Evolutionary conservation across 1,140 invertebrate species (phyloP).

Genomic region (Saccostrea glomerata): DNA sequence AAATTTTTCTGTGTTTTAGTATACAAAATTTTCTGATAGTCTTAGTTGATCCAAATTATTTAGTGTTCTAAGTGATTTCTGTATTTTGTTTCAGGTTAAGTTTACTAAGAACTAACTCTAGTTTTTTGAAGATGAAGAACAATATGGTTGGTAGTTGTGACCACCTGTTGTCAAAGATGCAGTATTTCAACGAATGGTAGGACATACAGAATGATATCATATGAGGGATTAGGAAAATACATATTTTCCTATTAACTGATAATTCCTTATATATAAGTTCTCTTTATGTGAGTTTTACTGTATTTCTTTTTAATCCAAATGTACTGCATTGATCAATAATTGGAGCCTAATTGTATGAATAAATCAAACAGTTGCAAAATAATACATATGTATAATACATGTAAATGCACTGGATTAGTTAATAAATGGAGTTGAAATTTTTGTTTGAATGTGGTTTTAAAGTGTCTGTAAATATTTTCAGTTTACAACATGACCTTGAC

Average conservation of each 20-base stretch:
- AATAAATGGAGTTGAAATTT: no score
- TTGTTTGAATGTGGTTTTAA: no score
- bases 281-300: no score
- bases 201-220: background rate
- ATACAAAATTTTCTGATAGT: background rate
- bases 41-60: background rate
- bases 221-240: no score
- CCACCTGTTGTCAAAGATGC: constrained; percentile 70
- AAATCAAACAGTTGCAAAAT: no score
- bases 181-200: constrained; percentile 75
- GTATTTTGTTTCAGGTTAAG: constrained; percentile 67
- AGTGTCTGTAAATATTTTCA: constrained; percentile 61
- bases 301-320: no score
- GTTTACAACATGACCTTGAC: constrained; percentile 75
- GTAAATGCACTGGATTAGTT: no score
- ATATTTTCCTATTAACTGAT: no score
- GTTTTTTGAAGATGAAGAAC: constrained; percentile 67
- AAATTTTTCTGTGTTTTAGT: background rate
- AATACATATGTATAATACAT: no score
- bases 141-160: constrained; percentile 72
- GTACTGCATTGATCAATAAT: no score
- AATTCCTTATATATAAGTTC: no score
- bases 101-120: constrained; percentile 70
- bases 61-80: background rate
- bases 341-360: no score